Conservation (phyloP, 1,140 invertebrate species). For the Oryctes rhinoceros region DNA sequence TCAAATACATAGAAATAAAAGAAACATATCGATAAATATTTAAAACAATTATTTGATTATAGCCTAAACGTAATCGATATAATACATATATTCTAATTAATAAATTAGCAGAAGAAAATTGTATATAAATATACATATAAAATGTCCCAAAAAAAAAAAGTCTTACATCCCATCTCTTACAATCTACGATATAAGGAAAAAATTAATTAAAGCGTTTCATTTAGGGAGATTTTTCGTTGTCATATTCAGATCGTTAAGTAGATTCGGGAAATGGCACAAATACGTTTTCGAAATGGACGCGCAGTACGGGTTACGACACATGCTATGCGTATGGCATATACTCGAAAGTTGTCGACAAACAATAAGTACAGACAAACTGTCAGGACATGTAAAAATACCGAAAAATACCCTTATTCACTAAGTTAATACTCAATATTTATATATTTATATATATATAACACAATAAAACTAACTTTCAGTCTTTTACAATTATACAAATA, state of each 20-base stretch:
- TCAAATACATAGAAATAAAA: no score
- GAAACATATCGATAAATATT: not conserved
- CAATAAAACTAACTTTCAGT: constrained; percentile 60
- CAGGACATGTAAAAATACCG: constrained; percentile 41
- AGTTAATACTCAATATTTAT: constrained; percentile 42
- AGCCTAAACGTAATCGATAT: not conserved
- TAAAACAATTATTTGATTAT: not conserved
- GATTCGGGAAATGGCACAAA: not conserved
- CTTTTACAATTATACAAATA: constrained; percentile 60
- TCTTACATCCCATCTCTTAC: not conserved
- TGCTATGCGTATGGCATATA: constrained; percentile 8
- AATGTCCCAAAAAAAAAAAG: not conserved
- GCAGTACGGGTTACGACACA: not conserved
- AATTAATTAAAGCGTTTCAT: constrained; percentile 2
- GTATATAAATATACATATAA: not conserved
- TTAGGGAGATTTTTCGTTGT: not conserved
- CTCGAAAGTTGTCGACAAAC: not conserved
- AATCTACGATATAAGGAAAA: not conserved
- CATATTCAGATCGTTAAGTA: constrained; percentile 6
- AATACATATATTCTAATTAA: constrained; percentile 9
- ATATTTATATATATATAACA: constrained; percentile 54
- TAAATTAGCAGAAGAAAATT: constrained; percentile 1
- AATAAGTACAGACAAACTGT: constrained; percentile 44
- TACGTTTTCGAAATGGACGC: not conserved
- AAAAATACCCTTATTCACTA: constrained; percentile 32